Percentiles rank a stretch among this genome's conserved stretches.
These are phyloP conservation scores for Ariolimax columbianus DNA, from an alignment of 2,888 invertebrate genomes.

Conservation along the genomic window DNA sequence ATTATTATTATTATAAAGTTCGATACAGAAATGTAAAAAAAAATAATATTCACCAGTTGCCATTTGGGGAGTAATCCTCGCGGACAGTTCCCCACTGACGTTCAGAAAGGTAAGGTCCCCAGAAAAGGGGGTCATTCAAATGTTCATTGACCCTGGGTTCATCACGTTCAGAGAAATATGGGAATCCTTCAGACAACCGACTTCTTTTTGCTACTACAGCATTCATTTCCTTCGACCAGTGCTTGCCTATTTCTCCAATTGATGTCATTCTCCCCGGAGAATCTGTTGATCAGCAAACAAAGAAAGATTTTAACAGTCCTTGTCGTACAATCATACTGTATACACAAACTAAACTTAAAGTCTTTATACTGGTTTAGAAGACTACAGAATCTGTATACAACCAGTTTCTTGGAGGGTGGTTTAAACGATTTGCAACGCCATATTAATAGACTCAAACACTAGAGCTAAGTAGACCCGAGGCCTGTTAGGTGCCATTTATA, in stretches of 20 bases:
- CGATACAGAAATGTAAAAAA: background rate
- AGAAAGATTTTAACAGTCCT: no score
- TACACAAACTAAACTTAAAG: no score
- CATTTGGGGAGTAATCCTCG: slow-evolving; percentile 77
- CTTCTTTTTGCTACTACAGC: background rate
- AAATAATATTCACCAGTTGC: slow-evolving; percentile 66
- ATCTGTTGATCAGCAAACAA: background rate
- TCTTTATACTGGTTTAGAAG: no score
- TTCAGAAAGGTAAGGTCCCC: slow-evolving; percentile 79
- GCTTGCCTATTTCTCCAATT: background rate
- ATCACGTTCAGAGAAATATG: background rate
- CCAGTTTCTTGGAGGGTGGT: no score
- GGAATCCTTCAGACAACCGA: slow-evolving; percentile 16
- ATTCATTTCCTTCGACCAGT: background rate
- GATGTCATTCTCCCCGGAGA: slow-evolving; percentile 3
- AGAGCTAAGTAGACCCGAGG: no score
- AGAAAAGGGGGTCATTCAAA: slow-evolving; percentile 58
- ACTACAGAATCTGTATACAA: no score
- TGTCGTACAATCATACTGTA: no score
- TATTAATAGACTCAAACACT: no score
- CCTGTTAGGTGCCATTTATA: no score
- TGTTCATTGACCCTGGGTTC: slow-evolving; percentile 37
- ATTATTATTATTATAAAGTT: background rate
- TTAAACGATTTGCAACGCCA: no score
- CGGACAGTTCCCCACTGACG: slow-evolving; percentile 79